Evolutionary conservation across 2,888 invertebrate genomes (phyloP).

Genomic region (Eupsilia transversa): DNA sequence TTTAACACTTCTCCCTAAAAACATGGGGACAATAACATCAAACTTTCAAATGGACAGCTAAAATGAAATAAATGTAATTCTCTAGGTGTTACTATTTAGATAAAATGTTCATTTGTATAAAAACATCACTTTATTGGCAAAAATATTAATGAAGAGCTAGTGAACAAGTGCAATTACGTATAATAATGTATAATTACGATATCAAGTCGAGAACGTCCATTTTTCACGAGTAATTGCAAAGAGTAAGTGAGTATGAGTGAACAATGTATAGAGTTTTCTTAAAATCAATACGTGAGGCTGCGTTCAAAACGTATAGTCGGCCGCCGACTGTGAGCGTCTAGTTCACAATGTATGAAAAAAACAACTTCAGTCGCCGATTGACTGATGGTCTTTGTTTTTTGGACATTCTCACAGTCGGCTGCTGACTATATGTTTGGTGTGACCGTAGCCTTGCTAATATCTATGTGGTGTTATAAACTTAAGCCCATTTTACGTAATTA

Average conservation of each 20-base stretch:
- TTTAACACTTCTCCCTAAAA: conserved; percentile 36
- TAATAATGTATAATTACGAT: conserved; percentile 79
- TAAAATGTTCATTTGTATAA: conserved; percentile 68
- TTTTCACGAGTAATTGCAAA: conserved; percentile 81
- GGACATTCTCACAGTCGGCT: not conserved
- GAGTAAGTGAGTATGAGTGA: conserved; percentile 71
- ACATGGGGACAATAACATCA: conserved; percentile 21
- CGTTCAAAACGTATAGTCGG: not conserved
- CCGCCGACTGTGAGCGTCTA: not conserved
- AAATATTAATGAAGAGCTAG: conserved; percentile 74
- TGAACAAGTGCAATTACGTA: conserved; percentile 88
- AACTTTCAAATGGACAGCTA: conserved; percentile 44
- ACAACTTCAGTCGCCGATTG: not conserved
- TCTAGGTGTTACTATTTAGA: conserved; percentile 49
- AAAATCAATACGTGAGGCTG: conserved; percentile 40
- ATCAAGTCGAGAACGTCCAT: conserved; percentile 84
- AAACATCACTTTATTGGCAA: conserved; percentile 73
- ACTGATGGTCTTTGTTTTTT: not conserved
- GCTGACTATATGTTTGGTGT: not conserved
- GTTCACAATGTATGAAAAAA: not conserved
- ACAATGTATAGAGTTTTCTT: conserved; percentile 57
- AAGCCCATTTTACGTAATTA: conserved; percentile 56
- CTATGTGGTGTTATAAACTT: conserved; percentile 40
- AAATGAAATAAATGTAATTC: conserved; percentile 42
- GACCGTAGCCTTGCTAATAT: conserved; percentile 14